Base-by-base conservation (phyloP, 2,888 invertebrate species). In the Brachypterus glaber region DNA sequence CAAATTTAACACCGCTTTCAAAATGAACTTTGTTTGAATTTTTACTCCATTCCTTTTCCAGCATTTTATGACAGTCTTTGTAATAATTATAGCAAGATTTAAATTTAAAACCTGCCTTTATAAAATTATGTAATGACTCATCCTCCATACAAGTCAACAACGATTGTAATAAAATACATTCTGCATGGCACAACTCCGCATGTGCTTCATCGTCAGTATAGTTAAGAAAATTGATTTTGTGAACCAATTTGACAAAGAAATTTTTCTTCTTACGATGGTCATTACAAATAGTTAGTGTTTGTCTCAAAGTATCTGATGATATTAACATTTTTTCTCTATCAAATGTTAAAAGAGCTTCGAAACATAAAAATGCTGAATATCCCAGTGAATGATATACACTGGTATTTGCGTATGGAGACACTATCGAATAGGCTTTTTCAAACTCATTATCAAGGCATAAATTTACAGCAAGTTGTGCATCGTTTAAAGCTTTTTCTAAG, bases 311-410 rank as follows among this genome's bases (percentile, higher is more conserved):
- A 16, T 76, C 73, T 1, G 82, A 74, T 1, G 91, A 88, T 40
- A 72, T 68, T 44, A 73, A 74, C 41, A 92, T 84, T 51, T 86
- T 79, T 41, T 70, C 69, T 53, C 79, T 80, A 60, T 96, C 93
- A 59, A 92, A 90, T 2, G 95, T 95, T 57, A 97, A 73, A 59
- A 92, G 80, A 0, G 95, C 93, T 59, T 95, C 91, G 21, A 96
- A 74, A 61, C 89, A 95, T 52, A 83, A 72, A 58, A 96, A 90
- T 17, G 91, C 88, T 3, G 87, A 79, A 45, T 81, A 76, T 2
- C 95, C 95, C 38, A 95, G 70, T 1, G 93, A 82, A 66, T 96
- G 96, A 60, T 96, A 96, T 71, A 95, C 78, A 43, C 92, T 92
- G 30, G n/a, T n/a, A n/a, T n/a, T n/a, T n/a, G n/a, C n/a, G n/a